Evolutionary conservation across 2,113 vertebrate species (phyloP).

Genomic region (Chlorocebus sabaeus): DNA sequence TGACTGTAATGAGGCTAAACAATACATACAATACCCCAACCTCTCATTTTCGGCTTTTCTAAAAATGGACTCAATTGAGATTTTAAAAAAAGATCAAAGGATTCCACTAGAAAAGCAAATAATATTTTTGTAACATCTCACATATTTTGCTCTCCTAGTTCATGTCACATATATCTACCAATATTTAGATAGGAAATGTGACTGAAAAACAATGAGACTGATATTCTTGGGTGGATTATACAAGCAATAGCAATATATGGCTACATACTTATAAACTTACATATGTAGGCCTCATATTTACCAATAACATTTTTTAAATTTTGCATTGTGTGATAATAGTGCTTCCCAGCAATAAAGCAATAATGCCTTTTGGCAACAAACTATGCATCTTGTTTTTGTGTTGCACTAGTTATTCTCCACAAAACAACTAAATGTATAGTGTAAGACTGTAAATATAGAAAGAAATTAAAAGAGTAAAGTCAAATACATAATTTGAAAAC

Average conservation of each 20-base stretch:
- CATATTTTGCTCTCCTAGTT: not conserved
- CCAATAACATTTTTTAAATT: not conserved
- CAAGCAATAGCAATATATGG: not conserved
- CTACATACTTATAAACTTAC: not conserved
- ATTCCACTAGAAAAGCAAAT: slow-evolving; percentile 32
- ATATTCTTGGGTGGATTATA: not conserved
- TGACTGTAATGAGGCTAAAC: slow-evolving; percentile 71
- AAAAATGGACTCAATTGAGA: slow-evolving; percentile 18
- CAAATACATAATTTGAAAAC: not conserved
- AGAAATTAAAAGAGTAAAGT: not conserved
- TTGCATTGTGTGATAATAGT: not conserved
- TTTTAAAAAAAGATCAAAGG: not conserved
- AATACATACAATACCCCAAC: slow-evolving; percentile 27
- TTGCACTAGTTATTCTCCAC: not conserved
- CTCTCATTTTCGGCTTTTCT: slow-evolving; percentile 47
- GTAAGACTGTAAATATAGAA: not conserved
- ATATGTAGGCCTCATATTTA: not conserved
- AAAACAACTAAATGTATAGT: not conserved
- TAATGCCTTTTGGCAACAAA: not conserved
- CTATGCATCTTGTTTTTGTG: not conserved
- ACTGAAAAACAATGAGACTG: not conserved
- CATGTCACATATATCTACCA: not conserved
- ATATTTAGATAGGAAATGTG: not conserved
- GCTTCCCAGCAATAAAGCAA: not conserved
- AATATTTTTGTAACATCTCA: not conserved